Evolutionary conservation across 2,797 vertebrate genomes (phyloP), one percentile per base, ranked within the genome.

Genomic region (Falco berigora): DNA sequence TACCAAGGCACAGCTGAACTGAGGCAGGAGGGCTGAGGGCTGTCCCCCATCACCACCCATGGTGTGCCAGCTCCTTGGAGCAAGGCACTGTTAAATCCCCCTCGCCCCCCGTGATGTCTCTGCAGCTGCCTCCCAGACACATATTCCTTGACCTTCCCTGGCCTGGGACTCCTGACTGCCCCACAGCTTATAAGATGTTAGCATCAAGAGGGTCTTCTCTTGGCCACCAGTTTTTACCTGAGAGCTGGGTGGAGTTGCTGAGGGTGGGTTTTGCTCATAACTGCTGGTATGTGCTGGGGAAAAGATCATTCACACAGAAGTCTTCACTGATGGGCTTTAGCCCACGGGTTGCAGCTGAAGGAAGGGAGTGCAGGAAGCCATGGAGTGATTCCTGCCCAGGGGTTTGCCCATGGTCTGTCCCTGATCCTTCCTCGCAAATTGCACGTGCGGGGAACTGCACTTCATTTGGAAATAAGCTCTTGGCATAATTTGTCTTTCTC

Each of bases 111-210:
- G 0, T 13, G 42, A 42, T 27, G 7, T 63, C n/a, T 58, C 56
- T 80, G 53, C 56, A 90, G 46, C 46, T 69, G 32, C 56, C 30
- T 67, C 46, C 6, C 2, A 34, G 24, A 64, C 25, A 36, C 0
- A 0, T 38, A 32, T n/a, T 93, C 61, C 84, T 85, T 63, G 25
- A 83, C 25, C 3, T 3, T 61, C 17, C 21, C 25, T 61, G 34
- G 61, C 14, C 23, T n/a, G 14, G 63, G 38, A 53, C 46, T 79
- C 36, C 23, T 0, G 0, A 10, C 19, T 67, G 24, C 22, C 18
- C 44, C 24, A 28, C 22, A 36, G 52, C 10, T 86, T 64, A 12
- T 74, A 50, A 75, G 23, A n/a, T 81, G 14, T n/a, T 55, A 81
- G 14, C 36, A 47, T 47, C 44, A 63, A 63, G 52, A 86, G 12